Conservation (phyloP, 2,888 invertebrate genomes). For the Lissocephala sabroskyi region DNA sequence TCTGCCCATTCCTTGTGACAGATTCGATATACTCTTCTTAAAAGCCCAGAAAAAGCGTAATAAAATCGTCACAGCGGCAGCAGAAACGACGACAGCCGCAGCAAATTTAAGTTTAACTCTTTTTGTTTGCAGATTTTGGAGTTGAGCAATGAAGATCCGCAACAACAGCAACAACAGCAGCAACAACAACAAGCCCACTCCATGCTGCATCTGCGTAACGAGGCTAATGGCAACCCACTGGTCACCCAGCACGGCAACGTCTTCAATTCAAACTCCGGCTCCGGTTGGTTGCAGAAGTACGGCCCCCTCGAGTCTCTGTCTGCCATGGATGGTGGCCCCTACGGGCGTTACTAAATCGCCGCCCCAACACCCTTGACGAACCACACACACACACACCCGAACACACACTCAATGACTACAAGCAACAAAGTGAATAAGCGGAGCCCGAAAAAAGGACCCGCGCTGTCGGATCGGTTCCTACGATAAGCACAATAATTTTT, state of each 20-base stretch:
- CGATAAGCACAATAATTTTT: conserved; percentile 52
- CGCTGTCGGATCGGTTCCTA: conserved; percentile 51
- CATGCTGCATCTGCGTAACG: conserved; percentile 54
- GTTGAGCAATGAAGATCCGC: conserved; percentile 71
- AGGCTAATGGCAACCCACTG: conserved; percentile 39
- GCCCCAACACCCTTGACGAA: background rate
- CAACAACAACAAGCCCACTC: conserved; percentile 34
- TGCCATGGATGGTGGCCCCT: conserved; percentile 40
- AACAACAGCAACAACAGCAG: conserved; percentile 32
- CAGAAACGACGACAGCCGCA: conserved; percentile 31
- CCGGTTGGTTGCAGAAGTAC: conserved; percentile 64
- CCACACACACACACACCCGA: background rate
- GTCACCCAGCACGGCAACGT: conserved; percentile 27
- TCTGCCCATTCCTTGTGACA: too few relatives aligned
- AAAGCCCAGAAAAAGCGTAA: too few relatives aligned
- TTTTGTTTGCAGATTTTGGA: conserved; percentile 69
- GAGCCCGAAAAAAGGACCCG: conserved; percentile 29
- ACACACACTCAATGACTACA: too few relatives aligned
- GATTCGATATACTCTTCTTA: too few relatives aligned
- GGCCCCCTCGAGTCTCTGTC: conserved; percentile 55
- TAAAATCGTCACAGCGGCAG: too few relatives aligned
- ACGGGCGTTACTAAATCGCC: conserved; percentile 54
- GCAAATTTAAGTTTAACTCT: conserved; percentile 40
- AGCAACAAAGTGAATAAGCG: conserved; percentile 1
- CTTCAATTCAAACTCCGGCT: too few relatives aligned